Percentiles rank a stretch among this genome's conserved stretches.
phyloP scores from a whole-genome alignment of 2,797 vertebrate species.

The Helostoma temminkii region DNA sequence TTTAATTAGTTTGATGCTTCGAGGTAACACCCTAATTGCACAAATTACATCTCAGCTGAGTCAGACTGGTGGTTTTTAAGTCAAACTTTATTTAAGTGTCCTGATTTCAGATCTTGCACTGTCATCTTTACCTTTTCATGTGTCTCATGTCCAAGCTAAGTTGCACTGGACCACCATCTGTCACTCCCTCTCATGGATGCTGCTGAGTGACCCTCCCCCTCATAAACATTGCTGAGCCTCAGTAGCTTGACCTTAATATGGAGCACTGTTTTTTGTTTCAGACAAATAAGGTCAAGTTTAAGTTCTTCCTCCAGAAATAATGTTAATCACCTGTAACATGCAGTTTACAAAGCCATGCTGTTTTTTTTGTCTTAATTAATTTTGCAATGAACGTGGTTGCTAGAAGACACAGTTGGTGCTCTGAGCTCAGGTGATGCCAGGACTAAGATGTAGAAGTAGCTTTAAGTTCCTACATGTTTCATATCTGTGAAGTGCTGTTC shows the following conservation, averaged over 20 bases:
- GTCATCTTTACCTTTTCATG: conserved; percentile 55
- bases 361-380: conserved; percentile 16
- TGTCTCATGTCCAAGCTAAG: conserved; percentile 18
- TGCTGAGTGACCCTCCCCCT: conserved; percentile 65
- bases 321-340: neutral
- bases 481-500: conserved; percentile 54
- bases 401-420: conserved; percentile 34
- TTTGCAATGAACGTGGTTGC: neutral
- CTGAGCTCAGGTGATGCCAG: conserved; percentile 26
- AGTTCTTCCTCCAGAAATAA: neutral
- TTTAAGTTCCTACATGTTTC: conserved; percentile 19
- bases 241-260: conserved; percentile 79
- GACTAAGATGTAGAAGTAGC: conserved; percentile 13
- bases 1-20: neutral
- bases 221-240: conserved; percentile 63
- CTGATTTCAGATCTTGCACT: conserved; percentile 17
- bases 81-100: neutral
- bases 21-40: neutral
- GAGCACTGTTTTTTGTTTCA: conserved; percentile 49
- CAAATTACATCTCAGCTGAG: neutral
- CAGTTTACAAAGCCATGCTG: neutral
- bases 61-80: neutral
- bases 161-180: conserved; percentile 74
- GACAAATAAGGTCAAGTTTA: conserved; percentile 69
- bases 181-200: conserved; percentile 59